phyloP scores from a whole-genome alignment of 2,888 invertebrate genomes.

The Argyra leucocephala region DNA sequence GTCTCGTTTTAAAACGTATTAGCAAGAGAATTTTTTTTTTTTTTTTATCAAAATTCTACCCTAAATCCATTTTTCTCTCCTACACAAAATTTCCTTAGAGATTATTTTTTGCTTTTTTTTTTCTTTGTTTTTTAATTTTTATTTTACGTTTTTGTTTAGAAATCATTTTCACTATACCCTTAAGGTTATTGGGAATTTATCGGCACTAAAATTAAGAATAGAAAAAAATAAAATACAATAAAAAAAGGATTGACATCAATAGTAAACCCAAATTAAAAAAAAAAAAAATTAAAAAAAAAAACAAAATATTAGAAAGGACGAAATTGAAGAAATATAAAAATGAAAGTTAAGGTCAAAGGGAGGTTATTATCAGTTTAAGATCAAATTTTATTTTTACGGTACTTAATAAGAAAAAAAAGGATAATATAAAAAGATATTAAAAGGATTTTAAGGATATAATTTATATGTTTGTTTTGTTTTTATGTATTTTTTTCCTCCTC shows the following conservation, averaged over 20 bases:
- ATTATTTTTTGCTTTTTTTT: too few species aligned
- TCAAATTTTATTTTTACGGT: not conserved
- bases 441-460: conserved; percentile 4
- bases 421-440: not conserved
- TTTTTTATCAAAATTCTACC: too few species aligned
- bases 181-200: not conserved
- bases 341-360: not conserved
- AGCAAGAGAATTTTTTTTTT: too few species aligned
- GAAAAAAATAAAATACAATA: not conserved
- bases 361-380: not conserved
- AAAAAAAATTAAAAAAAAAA: not conserved
- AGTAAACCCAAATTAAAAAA: not conserved
- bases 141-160: not conserved
- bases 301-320: not conserved
- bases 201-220: not conserved
- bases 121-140: too few species aligned
- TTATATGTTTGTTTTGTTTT: not conserved
- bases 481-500: too few species aligned
- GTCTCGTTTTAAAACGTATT: too few species aligned
- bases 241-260: not conserved
- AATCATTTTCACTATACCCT: not conserved
- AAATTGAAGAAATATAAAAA: not conserved
- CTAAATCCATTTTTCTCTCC: too few species aligned
- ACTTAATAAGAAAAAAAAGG: not conserved
- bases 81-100: too few species aligned